These are phyloP conservation scores for Sphaeridia pumilis DNA, from an alignment of 2,888 invertebrate genomes.

Conservation along the genomic window DNA sequence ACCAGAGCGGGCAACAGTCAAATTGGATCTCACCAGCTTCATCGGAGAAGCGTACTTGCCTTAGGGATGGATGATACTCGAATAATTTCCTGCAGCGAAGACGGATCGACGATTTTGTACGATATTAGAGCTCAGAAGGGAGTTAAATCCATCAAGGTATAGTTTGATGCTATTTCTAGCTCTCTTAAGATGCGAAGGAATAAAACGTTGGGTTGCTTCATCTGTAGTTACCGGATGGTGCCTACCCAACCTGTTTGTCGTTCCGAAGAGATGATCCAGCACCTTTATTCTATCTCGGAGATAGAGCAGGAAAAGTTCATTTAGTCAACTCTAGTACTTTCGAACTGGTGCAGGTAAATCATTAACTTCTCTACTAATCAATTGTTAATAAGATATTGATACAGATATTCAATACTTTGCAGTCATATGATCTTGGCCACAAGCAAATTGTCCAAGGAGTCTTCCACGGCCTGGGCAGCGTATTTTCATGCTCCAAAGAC, in stretches of 20 bases:
- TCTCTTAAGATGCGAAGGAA: no score
- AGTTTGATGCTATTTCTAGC: background rate
- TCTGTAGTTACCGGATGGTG: conserved; percentile 11
- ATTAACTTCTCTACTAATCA: no score
- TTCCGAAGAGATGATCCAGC: conserved; percentile 26
- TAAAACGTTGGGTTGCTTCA: background rate
- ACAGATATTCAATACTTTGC: no score
- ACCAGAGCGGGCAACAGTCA: conserved; percentile 14
- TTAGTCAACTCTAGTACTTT: conserved; percentile 23
- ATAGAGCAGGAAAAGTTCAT: conserved; percentile 25
- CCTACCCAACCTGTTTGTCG: conserved; percentile 31
- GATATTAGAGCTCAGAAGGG: conserved; percentile 18
- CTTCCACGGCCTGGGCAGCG: conserved; percentile 27
- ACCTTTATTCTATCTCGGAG: conserved; percentile 31
- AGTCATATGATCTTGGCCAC: conserved; percentile 22
- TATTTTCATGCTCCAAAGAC: conserved; percentile 25
- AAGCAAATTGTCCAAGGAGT: conserved; percentile 29
- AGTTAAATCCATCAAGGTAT: conserved; percentile 16
- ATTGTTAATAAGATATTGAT: no score
- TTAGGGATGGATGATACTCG: conserved; percentile 28
- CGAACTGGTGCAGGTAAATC: conserved; percentile 19
- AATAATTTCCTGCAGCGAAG: conserved; percentile 32
- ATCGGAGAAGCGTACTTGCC: conserved; percentile 25
- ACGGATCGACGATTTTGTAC: conserved; percentile 20
- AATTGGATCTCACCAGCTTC: conserved; percentile 6